Evolutionary conservation across 2,797 vertebrate genomes (phyloP), one percentile per base, ranked within the genome.

Genomic region (Ctenochaetus hawaiiensis): DNA sequence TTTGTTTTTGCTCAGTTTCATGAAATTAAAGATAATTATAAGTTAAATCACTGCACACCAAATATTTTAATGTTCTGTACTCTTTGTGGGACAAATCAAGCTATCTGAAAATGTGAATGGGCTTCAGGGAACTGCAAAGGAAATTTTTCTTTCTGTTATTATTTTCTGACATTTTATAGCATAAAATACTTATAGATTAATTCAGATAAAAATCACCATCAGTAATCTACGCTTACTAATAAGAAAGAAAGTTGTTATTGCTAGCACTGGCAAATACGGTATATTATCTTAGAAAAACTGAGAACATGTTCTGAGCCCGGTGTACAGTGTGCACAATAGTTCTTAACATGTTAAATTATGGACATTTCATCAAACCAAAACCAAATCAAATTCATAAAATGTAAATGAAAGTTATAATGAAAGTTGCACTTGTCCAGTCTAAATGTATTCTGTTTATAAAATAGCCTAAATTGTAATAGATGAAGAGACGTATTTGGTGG

Each of bases 371-470:
- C 8, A n/a, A 49, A 16, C 9, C 49, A 49, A 63, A 76, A 80
- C 57, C 7, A 41, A 67, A 49, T 9, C 1, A 17, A 11, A 37
- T 11, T 58, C 1, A 6, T 20, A 37, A 23, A 14, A 34, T 10
- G 0, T 18, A 41, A 62, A 68, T 77, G 8, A 67, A n/a, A 17
- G 39, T n/a, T 26, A 56, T 26, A 56, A 63, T 70, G 26, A 26
- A 26, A 54, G 62, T 34, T 20, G 39, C 16, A 48, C 48, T 47
- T 1, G 8, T 59, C 53, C 30, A n/a, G 18, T 53, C 11, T 45
- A 12, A 67, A 49, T n/a, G 6, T 23, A 48, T 13, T 47, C 9
- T n/a, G 37, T 79, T 79, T 67, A 26, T 67, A 48, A 73, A 76
- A 52, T 34, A 30, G 23, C 3, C 49, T 3, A 53, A 64, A 70